Evolutionary conservation across 2,888 invertebrate species (phyloP).

Genomic region (Pilophorus perplexus): DNA sequence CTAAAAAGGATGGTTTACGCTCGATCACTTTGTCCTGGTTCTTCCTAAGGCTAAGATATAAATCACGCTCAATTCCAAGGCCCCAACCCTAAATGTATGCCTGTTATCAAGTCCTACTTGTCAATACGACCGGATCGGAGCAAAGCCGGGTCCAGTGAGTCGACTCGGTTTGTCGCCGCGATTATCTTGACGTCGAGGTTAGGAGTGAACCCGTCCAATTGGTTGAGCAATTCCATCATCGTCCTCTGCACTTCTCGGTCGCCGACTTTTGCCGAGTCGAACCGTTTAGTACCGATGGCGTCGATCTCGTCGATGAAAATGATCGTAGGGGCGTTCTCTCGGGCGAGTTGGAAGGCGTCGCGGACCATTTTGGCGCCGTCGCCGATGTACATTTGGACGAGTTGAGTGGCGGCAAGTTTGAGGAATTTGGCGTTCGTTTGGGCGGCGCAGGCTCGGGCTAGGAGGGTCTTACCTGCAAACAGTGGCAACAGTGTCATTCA

Average conservation of each 20-base stretch:
- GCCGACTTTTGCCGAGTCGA: constrained; percentile 98
- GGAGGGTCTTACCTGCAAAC: constrained; percentile 76
- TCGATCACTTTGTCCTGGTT: too few relatives aligned
- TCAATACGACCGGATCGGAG: constrained; percentile 94
- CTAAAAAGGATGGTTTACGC: too few relatives aligned
- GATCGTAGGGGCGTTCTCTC: constrained; percentile 98
- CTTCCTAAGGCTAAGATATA: too few relatives aligned
- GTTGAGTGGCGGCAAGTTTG: constrained; percentile 96
- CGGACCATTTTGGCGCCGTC: constrained; percentile 95
- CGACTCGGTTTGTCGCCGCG: constrained; percentile 97
- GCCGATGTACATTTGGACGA: constrained; percentile 99
- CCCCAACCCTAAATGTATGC: too few relatives aligned
- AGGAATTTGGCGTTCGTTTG: constrained; percentile 99
- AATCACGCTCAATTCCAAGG: too few relatives aligned
- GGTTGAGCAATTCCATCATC: constrained; percentile 97
- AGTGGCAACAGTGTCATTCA: neutral
- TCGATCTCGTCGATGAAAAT: constrained; percentile 99
- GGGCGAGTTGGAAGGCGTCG: constrained; percentile 97
- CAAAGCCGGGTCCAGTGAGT: constrained; percentile 96
- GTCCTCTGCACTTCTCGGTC: constrained; percentile 99
- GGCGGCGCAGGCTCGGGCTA: constrained; percentile 97
- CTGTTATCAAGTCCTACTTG: constrained; percentile 47
- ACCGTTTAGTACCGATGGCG: constrained; percentile 91
- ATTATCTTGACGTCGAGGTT: constrained; percentile 84
- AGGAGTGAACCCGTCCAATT: constrained; percentile 97